phyloP scores from a whole-genome alignment of 2,797 vertebrate genomes.

The Valencia hispanica region DNA sequence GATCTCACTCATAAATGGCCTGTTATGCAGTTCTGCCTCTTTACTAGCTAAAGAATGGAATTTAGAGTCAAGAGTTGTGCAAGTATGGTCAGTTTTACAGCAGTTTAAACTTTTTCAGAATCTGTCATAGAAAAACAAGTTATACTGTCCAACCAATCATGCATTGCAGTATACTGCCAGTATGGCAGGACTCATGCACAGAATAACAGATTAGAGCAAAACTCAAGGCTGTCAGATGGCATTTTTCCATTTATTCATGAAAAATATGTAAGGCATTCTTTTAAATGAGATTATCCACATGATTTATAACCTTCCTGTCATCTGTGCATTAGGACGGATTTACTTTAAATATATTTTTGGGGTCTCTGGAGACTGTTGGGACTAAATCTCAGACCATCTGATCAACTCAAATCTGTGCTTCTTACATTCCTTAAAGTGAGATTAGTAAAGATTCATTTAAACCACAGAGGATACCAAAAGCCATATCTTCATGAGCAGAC shows the following conservation, averaged over 20 bases:
- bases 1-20: not conserved
- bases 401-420: conserved; percentile 36
- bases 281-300: conserved; percentile 44
- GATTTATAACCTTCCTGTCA: conserved; percentile 36
- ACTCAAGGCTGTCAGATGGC: conserved; percentile 38
- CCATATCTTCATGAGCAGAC: conserved; percentile 42
- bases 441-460: conserved; percentile 35
- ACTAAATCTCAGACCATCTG: conserved; percentile 38
- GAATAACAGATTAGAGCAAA: conserved; percentile 51
- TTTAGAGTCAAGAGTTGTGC: conserved; percentile 15
- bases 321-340: not conserved
- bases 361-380: not conserved
- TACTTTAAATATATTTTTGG: not conserved
- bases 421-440: conserved; percentile 42
- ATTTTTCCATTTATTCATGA: conserved; percentile 31
- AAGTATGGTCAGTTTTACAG: conserved; percentile 30
- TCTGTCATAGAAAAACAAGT: conserved; percentile 53
- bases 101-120: not conserved
- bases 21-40: not conserved
- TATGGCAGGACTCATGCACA: conserved; percentile 56
- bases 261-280: conserved; percentile 33
- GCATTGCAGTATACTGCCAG: conserved; percentile 35
- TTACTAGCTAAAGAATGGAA: conserved; percentile 18
- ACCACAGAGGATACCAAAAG: conserved; percentile 43
- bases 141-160: conserved; percentile 62